Percentiles rank a stretch among this genome's conserved stretches.
Conservation (phyloP, 2,888 invertebrate species). For the Baronia brevicornis region DNA sequence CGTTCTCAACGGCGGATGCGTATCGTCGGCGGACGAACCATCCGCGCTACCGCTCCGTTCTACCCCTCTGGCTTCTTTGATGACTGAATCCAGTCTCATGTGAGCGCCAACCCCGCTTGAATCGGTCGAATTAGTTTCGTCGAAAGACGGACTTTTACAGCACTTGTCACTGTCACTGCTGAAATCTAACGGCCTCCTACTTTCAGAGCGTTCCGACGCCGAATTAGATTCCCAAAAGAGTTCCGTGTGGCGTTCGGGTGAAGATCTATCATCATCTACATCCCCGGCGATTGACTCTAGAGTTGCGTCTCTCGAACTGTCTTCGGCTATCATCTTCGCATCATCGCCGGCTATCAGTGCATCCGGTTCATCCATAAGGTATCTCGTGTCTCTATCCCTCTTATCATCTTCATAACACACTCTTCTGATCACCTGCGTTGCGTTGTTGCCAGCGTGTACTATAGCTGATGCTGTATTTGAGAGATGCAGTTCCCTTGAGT, state of each 20-base stretch:
- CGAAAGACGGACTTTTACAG: conserved; percentile 60
- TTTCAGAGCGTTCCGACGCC: conserved; percentile 50
- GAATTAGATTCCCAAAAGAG: conserved; percentile 67
- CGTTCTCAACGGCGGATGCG: conserved; percentile 53
- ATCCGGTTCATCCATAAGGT: conserved; percentile 46
- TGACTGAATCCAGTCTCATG: conserved; percentile 63
- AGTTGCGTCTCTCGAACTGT: conserved; percentile 43
- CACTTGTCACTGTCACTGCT: conserved; percentile 70
- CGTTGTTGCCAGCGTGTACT: conserved; percentile 52
- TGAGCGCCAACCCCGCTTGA: conserved; percentile 54
- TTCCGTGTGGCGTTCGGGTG: conserved; percentile 56
- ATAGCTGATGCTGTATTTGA: conserved; percentile 54
- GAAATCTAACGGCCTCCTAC: conserved; percentile 48
- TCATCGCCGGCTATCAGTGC: conserved; percentile 44
- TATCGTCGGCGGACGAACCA: conserved; percentile 47
- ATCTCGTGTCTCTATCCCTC: conserved; percentile 34
- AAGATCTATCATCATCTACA: conserved; percentile 48
- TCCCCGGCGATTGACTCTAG: conserved; percentile 42
- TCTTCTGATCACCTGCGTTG: conserved; percentile 62
- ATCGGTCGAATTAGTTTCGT: conserved; percentile 61
- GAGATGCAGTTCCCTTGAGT: conserved; percentile 49
- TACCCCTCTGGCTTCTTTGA: conserved; percentile 53
- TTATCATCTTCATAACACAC: conserved; percentile 52
- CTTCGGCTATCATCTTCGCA: conserved; percentile 51
- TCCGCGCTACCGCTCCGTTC: conserved; percentile 46